Evolutionary conservation across 2,797 vertebrate species (phyloP).

Genomic region (Channa striata): DNA sequence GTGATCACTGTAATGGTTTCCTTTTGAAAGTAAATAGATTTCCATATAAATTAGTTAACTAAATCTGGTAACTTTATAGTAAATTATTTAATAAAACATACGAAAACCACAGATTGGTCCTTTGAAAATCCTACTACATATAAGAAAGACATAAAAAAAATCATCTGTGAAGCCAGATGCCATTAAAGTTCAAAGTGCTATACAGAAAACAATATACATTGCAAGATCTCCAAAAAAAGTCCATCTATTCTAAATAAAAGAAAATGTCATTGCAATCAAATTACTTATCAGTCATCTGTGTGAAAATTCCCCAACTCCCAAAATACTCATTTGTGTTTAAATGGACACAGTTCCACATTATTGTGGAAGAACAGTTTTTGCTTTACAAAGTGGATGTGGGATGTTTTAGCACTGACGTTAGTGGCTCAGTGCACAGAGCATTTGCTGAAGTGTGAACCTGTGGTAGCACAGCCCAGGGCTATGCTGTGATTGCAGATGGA

Average conservation of each 20-base stretch:
- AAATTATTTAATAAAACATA: conserved; percentile 4
- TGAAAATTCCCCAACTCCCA: conserved; percentile 33
- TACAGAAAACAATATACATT: conserved; percentile 37
- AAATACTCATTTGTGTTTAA: conserved; percentile 19
- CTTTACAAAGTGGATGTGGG: neutral
- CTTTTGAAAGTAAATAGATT: neutral
- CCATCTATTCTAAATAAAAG: conserved; percentile 17
- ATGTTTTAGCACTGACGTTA: neutral
- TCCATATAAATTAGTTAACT: neutral
- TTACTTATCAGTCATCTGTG: conserved; percentile 34
- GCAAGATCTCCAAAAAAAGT: conserved; percentile 45
- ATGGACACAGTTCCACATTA: conserved; percentile 7
- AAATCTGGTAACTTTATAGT: neutral
- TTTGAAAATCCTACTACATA: conserved; percentile 30
- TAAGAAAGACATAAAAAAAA: conserved; percentile 33
- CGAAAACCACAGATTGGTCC: conserved; percentile 28
- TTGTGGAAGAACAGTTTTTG: neutral
- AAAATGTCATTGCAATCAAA: conserved; percentile 60
- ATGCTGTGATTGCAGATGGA: neutral
- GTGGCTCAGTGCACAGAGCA: neutral
- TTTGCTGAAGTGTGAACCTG: neutral
- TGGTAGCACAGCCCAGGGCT: neutral
- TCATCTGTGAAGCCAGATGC: conserved; percentile 62
- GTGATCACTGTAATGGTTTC: conserved; percentile 1
- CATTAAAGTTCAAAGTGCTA: conserved; percentile 77